Evolutionary conservation across 2,888 invertebrate genomes (phyloP).

Genomic region (Drosophila robusta): DNA sequence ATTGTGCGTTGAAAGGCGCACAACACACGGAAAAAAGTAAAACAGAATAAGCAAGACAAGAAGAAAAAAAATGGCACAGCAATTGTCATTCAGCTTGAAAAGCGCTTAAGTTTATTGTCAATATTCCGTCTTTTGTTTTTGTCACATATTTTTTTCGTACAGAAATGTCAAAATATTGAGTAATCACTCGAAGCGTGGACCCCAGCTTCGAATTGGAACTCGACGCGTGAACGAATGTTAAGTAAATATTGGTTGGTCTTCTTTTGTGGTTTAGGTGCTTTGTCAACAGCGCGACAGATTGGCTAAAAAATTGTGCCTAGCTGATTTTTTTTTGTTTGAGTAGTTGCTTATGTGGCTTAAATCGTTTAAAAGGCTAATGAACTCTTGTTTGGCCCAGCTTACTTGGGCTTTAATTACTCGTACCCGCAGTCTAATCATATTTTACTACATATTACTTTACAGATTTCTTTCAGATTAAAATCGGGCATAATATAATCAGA

Average conservation of each 20-base stretch:
- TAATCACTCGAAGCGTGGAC: constrained; percentile 68
- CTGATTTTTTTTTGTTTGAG: constrained; percentile 4
- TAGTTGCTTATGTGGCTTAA: constrained; percentile 29
- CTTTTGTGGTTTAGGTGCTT: constrained; percentile 27
- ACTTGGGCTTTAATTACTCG: not conserved
- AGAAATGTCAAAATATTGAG: constrained; percentile 79
- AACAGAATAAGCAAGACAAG: constrained; percentile 16
- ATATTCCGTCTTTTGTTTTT: constrained; percentile 61
- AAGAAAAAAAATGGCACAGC: constrained; percentile 73
- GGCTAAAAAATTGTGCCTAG: constrained; percentile 30
- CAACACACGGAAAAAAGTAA: constrained; percentile 21
- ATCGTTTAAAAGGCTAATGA: constrained; percentile 51
- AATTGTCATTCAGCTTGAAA: constrained; percentile 77
- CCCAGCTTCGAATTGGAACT: constrained; percentile 46
- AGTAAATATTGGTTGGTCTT: constrained; percentile 66
- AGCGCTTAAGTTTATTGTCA: constrained; percentile 79
- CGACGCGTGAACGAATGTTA: constrained; percentile 61
- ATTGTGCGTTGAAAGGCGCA: constrained; percentile 60
- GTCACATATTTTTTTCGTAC: constrained; percentile 25
- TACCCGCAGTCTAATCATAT: constrained; percentile 5
- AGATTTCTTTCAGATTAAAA: constrained; percentile 1
- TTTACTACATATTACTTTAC: constrained; percentile 24
- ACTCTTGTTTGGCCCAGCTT: constrained; percentile 12
- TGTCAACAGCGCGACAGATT: constrained; percentile 46
- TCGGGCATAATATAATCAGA: constrained; percentile 1